phyloP scores from a whole-genome alignment of 2,888 invertebrate genomes.

The Drosophila tanythrix region DNA sequence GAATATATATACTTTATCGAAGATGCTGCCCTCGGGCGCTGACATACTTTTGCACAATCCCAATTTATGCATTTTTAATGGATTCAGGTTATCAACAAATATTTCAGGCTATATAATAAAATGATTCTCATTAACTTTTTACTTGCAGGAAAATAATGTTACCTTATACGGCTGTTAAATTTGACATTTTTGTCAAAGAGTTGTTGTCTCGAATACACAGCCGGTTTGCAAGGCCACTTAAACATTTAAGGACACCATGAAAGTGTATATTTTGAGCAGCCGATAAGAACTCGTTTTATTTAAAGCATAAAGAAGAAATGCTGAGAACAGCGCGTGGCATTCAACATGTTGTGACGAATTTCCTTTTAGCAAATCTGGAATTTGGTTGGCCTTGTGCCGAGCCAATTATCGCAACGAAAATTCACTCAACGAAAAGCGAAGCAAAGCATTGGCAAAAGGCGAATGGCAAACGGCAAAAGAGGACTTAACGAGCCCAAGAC shows the following conservation, averaged over 20 bases:
- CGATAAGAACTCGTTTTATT: slow-evolving; percentile 1
- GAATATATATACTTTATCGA: not conserved
- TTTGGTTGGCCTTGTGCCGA: slow-evolving; percentile 52
- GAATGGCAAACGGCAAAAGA: slow-evolving; percentile 19
- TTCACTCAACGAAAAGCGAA: slow-evolving; percentile 33
- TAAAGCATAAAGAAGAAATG: not conserved
- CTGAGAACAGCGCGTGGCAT: slow-evolving; percentile 12
- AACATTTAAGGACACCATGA: not conserved
- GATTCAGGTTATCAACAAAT: not conserved
- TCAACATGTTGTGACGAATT: slow-evolving; percentile 39
- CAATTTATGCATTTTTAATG: not conserved
- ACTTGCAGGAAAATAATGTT: not conserved
- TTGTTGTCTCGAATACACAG: not conserved
- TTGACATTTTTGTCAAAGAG: not conserved
- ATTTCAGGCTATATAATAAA: not conserved
- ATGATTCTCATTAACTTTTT: not conserved
- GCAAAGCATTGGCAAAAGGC: slow-evolving; percentile 30
- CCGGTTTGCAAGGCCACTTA: not conserved
- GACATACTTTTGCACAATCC: not conserved
- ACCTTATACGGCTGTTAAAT: not conserved
- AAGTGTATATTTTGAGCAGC: not conserved
- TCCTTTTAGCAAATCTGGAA: slow-evolving; percentile 49
- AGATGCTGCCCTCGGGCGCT: not conserved
- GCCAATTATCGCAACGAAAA: slow-evolving; percentile 60
- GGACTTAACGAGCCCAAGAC: slow-evolving; percentile 49